Conservation (phyloP, 2,888 invertebrate genomes). For the Trypoxylon attenuatum region DNA sequence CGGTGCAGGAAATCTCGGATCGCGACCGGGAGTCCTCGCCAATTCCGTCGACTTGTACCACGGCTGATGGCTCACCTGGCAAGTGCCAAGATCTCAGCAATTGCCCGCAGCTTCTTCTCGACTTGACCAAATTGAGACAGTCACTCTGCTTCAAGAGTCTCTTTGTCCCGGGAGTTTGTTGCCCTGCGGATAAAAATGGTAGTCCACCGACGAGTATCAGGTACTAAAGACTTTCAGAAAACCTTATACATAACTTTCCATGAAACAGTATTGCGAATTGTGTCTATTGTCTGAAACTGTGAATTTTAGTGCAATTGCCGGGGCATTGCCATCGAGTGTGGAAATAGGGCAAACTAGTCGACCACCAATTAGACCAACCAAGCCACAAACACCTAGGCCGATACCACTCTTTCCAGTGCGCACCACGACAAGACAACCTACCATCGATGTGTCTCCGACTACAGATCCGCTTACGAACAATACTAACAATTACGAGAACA, state of each 20-base stretch:
- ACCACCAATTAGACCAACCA: constrained; percentile 71
- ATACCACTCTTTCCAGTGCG: constrained; percentile 66
- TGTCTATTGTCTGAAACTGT: neutral
- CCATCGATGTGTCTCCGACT: constrained; percentile 23
- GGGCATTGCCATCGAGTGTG: constrained; percentile 69
- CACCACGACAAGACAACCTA: constrained; percentile 13
- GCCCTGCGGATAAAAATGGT: constrained; percentile 77
- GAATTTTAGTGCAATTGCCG: constrained; percentile 14
- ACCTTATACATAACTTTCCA: too few relatives aligned
- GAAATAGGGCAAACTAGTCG: constrained; percentile 46
- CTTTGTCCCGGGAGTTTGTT: constrained; percentile 94
- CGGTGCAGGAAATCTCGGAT: constrained; percentile 73
- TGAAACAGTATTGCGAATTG: too few relatives aligned
- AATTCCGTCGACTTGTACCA: constrained; percentile 83
- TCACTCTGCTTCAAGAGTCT: constrained; percentile 93
- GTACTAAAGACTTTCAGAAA: constrained; percentile 14
- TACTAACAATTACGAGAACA: constrained; percentile 51
- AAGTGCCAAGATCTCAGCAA: constrained; percentile 91
- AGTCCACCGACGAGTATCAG: neutral
- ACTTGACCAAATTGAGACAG: constrained; percentile 87
- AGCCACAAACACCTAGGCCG: constrained; percentile 74
- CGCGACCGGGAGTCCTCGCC: constrained; percentile 70
- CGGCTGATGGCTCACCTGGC: constrained; percentile 87
- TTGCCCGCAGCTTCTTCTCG: constrained; percentile 89
- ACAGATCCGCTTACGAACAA: constrained; percentile 50